Base-by-base conservation (phyloP, 1,140 invertebrate genomes). In the Philotrypesis tridentata region DNA sequence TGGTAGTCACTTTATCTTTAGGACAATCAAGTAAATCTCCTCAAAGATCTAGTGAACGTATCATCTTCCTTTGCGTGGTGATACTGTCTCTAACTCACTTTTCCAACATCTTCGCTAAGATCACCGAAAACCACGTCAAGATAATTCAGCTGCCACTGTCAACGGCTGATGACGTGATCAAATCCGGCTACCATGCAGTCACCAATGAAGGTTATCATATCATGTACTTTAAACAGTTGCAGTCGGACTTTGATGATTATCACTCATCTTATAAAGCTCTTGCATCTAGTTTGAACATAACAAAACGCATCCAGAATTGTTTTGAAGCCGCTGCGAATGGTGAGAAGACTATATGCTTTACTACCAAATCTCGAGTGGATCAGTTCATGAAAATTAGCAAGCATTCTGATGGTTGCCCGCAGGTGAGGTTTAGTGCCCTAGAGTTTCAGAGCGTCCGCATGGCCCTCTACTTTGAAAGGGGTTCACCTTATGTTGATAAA, bases 61-160 rank as follows among this genome's bases (percentile, higher is more conserved):
- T 71, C 8, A 27, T 79, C 1, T 79, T 79, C n/a, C 37, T 79
- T 11, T 71, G 67, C n/a, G 40, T 71, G 3, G 29, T 71, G 0
- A 55, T 79, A 2, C n/a, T 79, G 1, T 79, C 48, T 17, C 4
- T 60, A 0, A 79, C 67, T 2, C 48, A 79, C 21, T 78, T 68
- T 27, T 78, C 76, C 3, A 48, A 78, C 17, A 79, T 71, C 25
- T 71, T 70, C 8, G 67, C 77, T 7, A 60, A 60, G 55, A 29
- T 79, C 11, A 71, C 77, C 1, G 43, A 79, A 12, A 79, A 23
- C 1, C 65, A 71, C n/a, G 67, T 68, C 1, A 78, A 70, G 11
- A 29, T 33, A 5, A 17, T 60, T n/a, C 29, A 70, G 12, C 14
- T 79, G 7, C 67, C 67, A 3, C 67, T 79, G 1, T 79, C 77